Evolutionary conservation across 2,113 vertebrate species (phyloP).

Genomic region (Notiomystis cincta): DNA sequence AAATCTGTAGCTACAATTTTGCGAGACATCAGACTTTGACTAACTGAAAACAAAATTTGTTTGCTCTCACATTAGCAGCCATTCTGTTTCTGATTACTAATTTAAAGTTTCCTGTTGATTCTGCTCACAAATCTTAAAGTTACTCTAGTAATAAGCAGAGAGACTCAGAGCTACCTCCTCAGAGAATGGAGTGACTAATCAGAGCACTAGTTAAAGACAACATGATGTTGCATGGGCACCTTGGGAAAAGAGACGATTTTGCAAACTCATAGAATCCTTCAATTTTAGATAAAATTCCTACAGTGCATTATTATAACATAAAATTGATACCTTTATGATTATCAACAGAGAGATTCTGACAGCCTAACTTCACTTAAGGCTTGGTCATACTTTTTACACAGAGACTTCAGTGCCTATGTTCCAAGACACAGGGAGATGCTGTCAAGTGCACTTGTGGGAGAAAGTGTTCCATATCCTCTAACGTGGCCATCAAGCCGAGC

Average conservation of each 20-base stretch:
- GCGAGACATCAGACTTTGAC: not conserved
- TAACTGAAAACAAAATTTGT: not conserved
- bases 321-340: not conserved
- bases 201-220: not conserved
- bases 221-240: not conserved
- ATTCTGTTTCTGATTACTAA: conserved; percentile 17
- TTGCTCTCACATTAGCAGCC: conserved; percentile 9
- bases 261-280: not conserved
- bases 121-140: not conserved
- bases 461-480: not conserved
- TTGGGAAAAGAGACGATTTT: not conserved
- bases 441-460: not conserved
- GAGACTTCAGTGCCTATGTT: not conserved
- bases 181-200: not conserved
- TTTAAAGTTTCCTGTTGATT: conserved; percentile 21
- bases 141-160: not conserved
- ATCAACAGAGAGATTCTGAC: not conserved
- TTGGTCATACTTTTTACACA: not conserved
- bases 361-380: not conserved
- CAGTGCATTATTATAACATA: not conserved
- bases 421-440: not conserved
- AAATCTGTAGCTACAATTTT: conserved; percentile 6
- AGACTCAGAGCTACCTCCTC: not conserved
- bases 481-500: not conserved
- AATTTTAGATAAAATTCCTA: not conserved